Conservation (phyloP, 2,113 vertebrate genomes). For the Barnardius zonarius region DNA sequence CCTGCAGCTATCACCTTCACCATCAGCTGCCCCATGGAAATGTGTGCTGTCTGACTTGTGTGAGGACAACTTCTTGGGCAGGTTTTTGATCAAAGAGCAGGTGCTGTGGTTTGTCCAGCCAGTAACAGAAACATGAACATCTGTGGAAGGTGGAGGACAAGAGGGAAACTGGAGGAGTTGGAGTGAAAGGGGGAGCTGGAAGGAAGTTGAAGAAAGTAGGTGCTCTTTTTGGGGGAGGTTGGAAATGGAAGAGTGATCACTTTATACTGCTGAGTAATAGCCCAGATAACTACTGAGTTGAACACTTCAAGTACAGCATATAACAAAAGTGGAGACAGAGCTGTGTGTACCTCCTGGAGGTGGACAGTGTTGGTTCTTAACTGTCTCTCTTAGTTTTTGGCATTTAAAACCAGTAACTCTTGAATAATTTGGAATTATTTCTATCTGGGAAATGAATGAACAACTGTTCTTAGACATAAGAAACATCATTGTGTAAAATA, state of each 20-base stretch:
- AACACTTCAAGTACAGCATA: neutral
- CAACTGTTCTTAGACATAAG: neutral
- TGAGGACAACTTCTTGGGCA: neutral
- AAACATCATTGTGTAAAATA: neutral
- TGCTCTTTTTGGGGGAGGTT: neutral
- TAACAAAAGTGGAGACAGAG: neutral
- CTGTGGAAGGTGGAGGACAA: neutral
- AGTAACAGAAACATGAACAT: neutral
- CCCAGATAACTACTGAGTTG: neutral
- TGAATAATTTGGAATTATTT: neutral
- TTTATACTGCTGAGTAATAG: neutral
- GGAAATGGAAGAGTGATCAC: neutral
- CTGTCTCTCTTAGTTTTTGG: neutral
- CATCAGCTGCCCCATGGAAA: neutral
- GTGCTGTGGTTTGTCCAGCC: neutral
- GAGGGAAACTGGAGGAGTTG: neutral
- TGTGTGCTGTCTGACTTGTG: neutral
- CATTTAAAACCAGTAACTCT: neutral
- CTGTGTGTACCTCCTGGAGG: neutral
- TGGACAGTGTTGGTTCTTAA: neutral
- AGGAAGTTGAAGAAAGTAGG: neutral
- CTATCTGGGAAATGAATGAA: neutral
- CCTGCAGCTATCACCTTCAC: accelerated
- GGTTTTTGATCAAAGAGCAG: neutral
- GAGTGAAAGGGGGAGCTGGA: neutral